Percentiles rank a stretch among this genome's conserved stretches.
Evolutionary conservation across 23 tunicate genomes (phyloP).

Genomic region (Phallusia fumigata): DNA sequence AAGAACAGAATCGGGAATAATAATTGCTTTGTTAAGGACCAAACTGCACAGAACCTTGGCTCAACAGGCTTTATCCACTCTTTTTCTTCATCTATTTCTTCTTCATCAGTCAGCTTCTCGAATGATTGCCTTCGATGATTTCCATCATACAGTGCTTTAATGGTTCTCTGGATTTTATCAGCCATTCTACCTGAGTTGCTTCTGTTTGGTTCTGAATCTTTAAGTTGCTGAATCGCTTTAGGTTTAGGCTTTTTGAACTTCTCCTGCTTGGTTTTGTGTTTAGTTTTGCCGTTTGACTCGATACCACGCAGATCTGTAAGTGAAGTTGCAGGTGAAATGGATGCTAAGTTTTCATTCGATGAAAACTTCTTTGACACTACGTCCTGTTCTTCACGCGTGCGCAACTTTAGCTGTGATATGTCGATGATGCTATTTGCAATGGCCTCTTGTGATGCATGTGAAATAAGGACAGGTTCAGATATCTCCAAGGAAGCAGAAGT

Average conservation of each 20-base stretch:
- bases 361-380: slow-evolving; percentile 9
- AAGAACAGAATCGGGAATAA: no score
- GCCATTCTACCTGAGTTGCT: slow-evolving; percentile 70
- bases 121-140: slow-evolving; percentile 22
- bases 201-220: slow-evolving; percentile 10
- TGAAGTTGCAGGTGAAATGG: background rate
- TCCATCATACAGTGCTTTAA: slow-evolving; percentile 72
- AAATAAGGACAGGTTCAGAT: slow-evolving; percentile 25
- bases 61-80: background rate
- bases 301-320: background rate
- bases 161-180: slow-evolving; percentile 78
- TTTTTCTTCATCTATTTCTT: background rate
- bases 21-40: no score
- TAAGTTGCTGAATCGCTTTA: background rate
- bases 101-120: slow-evolving; percentile 18
- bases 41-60: no score
- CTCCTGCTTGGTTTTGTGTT: background rate
- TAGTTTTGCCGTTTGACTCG: slow-evolving; percentile 7
- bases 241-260: background rate
- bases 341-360: background rate
- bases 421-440: slow-evolving; percentile 12
- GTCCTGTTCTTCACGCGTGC: slow-evolving; percentile 41
- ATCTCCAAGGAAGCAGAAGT: background rate
- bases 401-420: slow-evolving; percentile 18
- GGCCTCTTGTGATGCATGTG: slow-evolving; percentile 16